Percentiles rank a stretch among this genome's conserved stretches.
Evolutionary conservation across 1,140 invertebrate species (phyloP).

Genomic region (Sesamia nonagrioides): DNA sequence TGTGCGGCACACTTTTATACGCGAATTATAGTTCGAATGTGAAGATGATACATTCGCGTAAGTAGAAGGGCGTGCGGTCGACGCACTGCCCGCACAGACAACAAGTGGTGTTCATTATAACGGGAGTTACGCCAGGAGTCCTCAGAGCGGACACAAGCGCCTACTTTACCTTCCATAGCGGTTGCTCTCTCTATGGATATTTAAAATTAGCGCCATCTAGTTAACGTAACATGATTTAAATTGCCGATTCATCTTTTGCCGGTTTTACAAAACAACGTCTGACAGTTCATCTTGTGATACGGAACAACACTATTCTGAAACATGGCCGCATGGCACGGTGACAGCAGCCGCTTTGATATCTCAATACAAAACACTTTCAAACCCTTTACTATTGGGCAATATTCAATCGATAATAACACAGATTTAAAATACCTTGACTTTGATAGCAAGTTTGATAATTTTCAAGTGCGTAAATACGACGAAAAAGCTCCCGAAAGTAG

Average conservation of each 20-base stretch:
- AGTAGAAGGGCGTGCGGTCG: slow-evolving; percentile 84
- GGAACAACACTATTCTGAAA: slow-evolving; percentile 56
- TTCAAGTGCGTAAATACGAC: slow-evolving; percentile 39
- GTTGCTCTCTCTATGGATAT: slow-evolving; percentile 56
- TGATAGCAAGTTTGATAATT: slow-evolving; percentile 23
- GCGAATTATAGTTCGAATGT: slow-evolving; percentile 77
- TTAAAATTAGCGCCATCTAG: slow-evolving; percentile 66
- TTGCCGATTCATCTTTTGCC: slow-evolving; percentile 39
- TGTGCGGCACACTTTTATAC: slow-evolving; percentile 74
- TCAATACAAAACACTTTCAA: slow-evolving; percentile 62
- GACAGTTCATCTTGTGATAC: slow-evolving; percentile 33
- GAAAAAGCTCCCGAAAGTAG: slow-evolving; percentile 49
- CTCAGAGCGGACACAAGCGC: slow-evolving; percentile 69
- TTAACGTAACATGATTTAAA: not conserved
- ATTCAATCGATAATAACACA: slow-evolving; percentile 46
- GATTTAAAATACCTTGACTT: slow-evolving; percentile 40
- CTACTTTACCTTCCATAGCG: slow-evolving; percentile 67
- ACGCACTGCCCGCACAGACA: slow-evolving; percentile 85
- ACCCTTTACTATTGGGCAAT: slow-evolving; percentile 53
- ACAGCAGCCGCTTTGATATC: slow-evolving; percentile 66
- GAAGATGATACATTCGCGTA: slow-evolving; percentile 83
- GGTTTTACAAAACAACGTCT: slow-evolving; percentile 19
- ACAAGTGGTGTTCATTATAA: slow-evolving; percentile 86
- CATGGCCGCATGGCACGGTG: slow-evolving; percentile 80
- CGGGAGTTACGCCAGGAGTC: slow-evolving; percentile 83